Evolutionary conservation across 2,888 invertebrate species (phyloP).

Genomic region (Sabatieria punctata): DNA sequence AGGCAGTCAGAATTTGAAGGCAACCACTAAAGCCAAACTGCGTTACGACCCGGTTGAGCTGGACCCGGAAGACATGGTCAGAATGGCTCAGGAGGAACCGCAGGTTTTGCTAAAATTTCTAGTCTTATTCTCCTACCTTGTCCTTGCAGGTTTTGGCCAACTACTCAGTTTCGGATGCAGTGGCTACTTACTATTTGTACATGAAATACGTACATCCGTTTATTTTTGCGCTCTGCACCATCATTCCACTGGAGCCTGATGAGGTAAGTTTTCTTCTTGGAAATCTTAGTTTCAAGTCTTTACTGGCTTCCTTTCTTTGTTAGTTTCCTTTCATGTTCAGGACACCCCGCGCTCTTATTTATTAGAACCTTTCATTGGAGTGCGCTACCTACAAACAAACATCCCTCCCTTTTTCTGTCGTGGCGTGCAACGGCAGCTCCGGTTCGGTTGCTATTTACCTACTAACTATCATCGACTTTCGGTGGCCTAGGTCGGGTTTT

Average conservation of each 20-base stretch:
- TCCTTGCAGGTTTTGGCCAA: constrained; percentile 62
- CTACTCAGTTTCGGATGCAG: constrained; percentile 97
- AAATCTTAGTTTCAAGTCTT: constrained; percentile 2
- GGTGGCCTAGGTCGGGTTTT: too few relatives aligned
- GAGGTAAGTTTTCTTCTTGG: constrained; percentile 46
- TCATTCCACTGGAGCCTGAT: constrained; percentile 95
- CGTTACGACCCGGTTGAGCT: constrained; percentile 91
- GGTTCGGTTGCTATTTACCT: too few relatives aligned
- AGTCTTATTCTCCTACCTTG: too few relatives aligned
- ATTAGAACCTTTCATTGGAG: too few relatives aligned
- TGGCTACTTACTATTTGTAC: constrained; percentile 94
- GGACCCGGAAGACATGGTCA: constrained; percentile 97
- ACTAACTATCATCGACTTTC: too few relatives aligned
- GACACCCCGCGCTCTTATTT: too few relatives aligned
- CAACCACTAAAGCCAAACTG: constrained; percentile 71
- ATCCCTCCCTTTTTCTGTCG: too few relatives aligned
- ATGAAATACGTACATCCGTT: constrained; percentile 99
- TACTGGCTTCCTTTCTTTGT: too few relatives aligned
- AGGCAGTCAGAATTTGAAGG: constrained; percentile 90
- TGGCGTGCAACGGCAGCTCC: too few relatives aligned
- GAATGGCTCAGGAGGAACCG: constrained; percentile 82
- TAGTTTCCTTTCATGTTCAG: too few relatives aligned
- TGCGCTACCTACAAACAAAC: too few relatives aligned
- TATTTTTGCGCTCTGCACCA: constrained; percentile 93
- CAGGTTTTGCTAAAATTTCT: constrained; percentile 41